phyloP scores from a whole-genome alignment of 2,113 vertebrate species.

The Datnioides undecimradiatus region DNA sequence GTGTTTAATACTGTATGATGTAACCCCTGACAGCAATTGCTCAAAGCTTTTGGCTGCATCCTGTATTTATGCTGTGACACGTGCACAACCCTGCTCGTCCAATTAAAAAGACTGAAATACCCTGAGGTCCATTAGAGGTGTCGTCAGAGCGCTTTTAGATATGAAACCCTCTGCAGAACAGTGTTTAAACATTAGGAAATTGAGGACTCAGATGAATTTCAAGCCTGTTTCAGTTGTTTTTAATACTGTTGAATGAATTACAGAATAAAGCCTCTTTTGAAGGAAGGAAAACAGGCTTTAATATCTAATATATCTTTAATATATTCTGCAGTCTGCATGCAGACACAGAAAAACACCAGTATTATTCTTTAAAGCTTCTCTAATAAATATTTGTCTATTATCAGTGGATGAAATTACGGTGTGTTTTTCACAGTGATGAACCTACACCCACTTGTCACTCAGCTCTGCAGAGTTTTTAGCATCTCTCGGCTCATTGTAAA shows the following conservation, averaged over 20 bases:
- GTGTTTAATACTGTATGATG: neutral
- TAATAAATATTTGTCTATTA: neutral
- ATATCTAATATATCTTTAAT: too few species aligned
- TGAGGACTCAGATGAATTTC: neutral
- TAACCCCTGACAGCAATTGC: neutral
- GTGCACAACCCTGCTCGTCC: neutral
- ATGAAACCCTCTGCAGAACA: neutral
- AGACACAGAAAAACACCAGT: neutral
- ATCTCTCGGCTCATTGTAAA: neutral
- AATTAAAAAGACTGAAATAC: neutral
- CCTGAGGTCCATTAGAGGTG: neutral
- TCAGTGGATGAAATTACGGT: neutral
- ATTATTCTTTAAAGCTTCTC: neutral
- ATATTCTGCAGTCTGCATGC: too few species aligned
- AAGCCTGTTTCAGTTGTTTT: neutral
- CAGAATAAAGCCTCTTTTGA: neutral
- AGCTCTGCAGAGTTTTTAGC: neutral
- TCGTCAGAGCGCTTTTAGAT: neutral
- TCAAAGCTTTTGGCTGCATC: constrained; percentile 16
- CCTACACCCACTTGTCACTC: neutral
- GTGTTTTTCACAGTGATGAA: neutral
- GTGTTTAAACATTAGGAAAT: neutral
- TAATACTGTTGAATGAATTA: neutral
- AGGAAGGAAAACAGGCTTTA: neutral
- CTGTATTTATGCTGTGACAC: constrained; percentile 22